These are phyloP conservation scores for Narcine bancroftii DNA, from an alignment of 2,113 vertebrate species.

Conservation along the genomic window DNA sequence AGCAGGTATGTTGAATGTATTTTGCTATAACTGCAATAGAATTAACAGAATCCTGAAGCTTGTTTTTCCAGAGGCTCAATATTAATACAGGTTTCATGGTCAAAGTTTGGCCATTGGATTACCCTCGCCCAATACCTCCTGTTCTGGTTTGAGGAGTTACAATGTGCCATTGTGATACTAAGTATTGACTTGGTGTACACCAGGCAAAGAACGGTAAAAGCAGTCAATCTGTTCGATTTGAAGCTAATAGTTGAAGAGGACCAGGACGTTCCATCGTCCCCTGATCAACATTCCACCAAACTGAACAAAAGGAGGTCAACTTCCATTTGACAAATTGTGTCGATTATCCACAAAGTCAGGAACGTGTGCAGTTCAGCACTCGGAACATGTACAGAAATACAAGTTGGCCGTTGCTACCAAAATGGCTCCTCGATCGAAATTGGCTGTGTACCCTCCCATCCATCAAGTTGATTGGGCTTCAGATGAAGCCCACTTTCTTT, in stretches of 20 bases:
- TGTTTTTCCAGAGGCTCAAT: no score
- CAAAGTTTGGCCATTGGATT: not conserved
- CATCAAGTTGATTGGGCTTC: not conserved
- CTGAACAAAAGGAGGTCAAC: not conserved
- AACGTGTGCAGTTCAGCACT: not conserved
- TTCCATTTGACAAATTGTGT: not conserved
- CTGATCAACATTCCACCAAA: not conserved
- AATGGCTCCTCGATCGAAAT: not conserved
- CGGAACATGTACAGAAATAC: not conserved
- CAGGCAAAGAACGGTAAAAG: not conserved
- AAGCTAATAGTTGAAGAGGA: not conserved
- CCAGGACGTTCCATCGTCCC: not conserved
- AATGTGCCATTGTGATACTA: no score
- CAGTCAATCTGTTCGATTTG: not conserved
- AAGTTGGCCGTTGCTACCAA: not conserved
- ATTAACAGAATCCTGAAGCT: no score
- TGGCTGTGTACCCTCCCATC: not conserved
- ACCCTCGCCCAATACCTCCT: not conserved
- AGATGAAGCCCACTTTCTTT: no score
- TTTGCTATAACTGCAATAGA: no score
- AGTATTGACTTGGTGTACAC: not conserved
- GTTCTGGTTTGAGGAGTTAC: no score
- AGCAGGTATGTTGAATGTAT: no score
- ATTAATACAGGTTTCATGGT: no score
- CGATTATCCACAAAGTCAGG: no score